Conservation (phyloP, 2,888 invertebrate genomes). For the Tupiocoris notatus region DNA sequence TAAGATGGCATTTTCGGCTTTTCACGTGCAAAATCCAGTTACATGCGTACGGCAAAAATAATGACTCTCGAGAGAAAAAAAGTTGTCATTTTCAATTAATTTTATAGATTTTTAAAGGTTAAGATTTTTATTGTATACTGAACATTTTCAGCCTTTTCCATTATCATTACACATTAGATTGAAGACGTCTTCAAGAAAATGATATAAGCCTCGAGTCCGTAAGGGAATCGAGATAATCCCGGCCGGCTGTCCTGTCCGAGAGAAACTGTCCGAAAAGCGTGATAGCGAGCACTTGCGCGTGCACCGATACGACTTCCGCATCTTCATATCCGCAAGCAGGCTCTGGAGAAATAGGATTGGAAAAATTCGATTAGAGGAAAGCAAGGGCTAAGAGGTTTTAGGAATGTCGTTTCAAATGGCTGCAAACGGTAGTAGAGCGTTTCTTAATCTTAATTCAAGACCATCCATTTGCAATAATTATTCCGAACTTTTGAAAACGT, state of each 20-base stretch:
- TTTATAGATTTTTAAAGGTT: no score
- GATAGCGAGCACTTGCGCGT: conserved; percentile 2
- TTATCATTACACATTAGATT: no score
- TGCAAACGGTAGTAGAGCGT: not conserved
- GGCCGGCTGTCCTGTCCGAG: not conserved
- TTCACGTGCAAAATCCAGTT: no score
- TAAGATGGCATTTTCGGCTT: no score
- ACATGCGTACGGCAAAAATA: no score
- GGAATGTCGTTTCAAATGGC: no score
- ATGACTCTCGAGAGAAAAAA: no score
- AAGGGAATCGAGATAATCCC: conserved; percentile 26
- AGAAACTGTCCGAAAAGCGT: conserved; percentile 17
- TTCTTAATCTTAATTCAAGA: not conserved
- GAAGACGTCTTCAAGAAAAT: not conserved
- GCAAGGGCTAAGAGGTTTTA: no score
- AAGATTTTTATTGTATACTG: no score
- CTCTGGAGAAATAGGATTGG: not conserved
- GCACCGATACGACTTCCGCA: conserved; percentile 1
- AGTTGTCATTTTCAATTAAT: no score
- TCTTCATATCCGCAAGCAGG: conserved; percentile 14
- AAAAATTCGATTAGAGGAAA: no score
- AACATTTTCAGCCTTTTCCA: no score
- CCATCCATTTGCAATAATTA: not conserved
- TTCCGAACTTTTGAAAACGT: not conserved
- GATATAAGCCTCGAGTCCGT: conserved; percentile 11